Percentiles rank a stretch among this genome's conserved stretches.
These are phyloP conservation scores for Tineola bisselliella DNA, from an alignment of 2,888 invertebrate genomes.

Conservation along the genomic window DNA sequence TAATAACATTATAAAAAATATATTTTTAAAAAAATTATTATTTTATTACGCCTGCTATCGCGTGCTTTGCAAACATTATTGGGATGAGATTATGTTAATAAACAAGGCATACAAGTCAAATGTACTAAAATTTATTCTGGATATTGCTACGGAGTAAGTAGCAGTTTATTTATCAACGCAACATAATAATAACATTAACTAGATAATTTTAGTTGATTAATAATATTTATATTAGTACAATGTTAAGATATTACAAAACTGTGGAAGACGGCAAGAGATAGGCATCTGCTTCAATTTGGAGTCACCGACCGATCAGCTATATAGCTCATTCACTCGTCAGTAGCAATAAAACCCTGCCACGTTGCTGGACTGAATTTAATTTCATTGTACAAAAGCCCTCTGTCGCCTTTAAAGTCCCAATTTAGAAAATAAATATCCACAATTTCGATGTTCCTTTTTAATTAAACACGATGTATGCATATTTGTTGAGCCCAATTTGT, in stretches of 20 bases:
- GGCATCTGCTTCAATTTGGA: not conserved
- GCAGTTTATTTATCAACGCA: too few species aligned
- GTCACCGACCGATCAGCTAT: not conserved
- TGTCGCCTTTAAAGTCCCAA: not conserved
- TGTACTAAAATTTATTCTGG: too few species aligned
- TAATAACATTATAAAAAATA: too few species aligned
- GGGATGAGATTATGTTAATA: too few species aligned
- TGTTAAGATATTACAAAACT: too few species aligned
- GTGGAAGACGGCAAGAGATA: not conserved
- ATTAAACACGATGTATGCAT: not conserved
- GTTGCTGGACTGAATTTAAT: not conserved
- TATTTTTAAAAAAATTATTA: too few species aligned
- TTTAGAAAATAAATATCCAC: conserved; percentile 1
- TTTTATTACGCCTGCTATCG: too few species aligned
- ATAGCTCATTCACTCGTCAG: not conserved
- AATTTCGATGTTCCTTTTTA: not conserved
- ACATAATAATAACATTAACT: too few species aligned
- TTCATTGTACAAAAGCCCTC: not conserved
- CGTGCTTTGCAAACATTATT: too few species aligned
- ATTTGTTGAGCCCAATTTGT: not conserved
- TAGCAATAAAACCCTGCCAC: not conserved
- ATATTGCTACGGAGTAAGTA: too few species aligned
- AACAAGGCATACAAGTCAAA: too few species aligned
- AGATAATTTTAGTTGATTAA: not conserved
- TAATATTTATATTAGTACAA: too few species aligned